phyloP scores from a whole-genome alignment of 2,113 vertebrate genomes.

The Isichthys henryi region DNA sequence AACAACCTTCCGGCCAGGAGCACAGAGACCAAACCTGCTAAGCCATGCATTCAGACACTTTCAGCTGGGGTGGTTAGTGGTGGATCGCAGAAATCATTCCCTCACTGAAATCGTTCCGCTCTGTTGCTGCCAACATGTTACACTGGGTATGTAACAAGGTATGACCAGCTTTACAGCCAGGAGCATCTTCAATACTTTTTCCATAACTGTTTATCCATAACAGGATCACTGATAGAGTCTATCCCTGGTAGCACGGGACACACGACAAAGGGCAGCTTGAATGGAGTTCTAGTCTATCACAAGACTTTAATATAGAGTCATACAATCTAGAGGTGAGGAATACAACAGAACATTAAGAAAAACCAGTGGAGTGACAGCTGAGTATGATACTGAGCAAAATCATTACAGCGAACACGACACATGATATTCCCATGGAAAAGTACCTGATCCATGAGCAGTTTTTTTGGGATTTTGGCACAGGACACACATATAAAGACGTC shows the following conservation, averaged over 20 bases:
- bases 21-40: neutral
- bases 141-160: neutral
- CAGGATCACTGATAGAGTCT: neutral
- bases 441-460: slow-evolving; percentile 38
- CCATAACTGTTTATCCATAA: neutral
- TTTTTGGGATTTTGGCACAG: slow-evolving; percentile 41
- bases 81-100: neutral
- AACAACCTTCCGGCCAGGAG: neutral
- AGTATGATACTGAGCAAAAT: slow-evolving; percentile 28
- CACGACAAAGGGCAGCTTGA: neutral
- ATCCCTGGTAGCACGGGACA: neutral
- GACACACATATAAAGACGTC: slow-evolving; percentile 43
- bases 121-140: neutral
- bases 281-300: neutral
- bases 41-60: neutral
- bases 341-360: neutral
- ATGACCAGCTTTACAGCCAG: neutral
- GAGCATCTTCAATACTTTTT: neutral
- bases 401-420: neutral
- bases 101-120: neutral
- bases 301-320: neutral
- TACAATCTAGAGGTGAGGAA: neutral
- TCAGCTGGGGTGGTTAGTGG: neutral
- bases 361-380: neutral
- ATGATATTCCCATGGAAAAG: slow-evolving; percentile 32